phyloP scores from a whole-genome alignment of 1,140 invertebrate species.

The Drosophila nigromelanica region DNA sequence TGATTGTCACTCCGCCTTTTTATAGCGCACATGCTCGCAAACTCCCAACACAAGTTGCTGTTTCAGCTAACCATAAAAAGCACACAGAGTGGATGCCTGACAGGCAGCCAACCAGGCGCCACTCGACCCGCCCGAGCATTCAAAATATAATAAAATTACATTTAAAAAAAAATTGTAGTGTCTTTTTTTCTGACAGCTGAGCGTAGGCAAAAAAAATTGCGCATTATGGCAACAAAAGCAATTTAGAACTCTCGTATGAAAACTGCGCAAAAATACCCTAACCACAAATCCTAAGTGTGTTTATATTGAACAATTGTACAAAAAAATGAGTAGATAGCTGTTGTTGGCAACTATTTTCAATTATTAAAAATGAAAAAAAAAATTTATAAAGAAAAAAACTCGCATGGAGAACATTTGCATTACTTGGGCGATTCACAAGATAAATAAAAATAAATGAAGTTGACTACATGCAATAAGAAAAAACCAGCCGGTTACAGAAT shows the following conservation, averaged over 20 bases:
- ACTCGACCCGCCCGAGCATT: conserved; percentile 6
- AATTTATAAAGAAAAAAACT: too few species aligned
- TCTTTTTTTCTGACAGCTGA: conserved; percentile 1
- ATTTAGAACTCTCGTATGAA: neutral
- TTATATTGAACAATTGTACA: neutral
- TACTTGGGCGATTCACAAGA: too few species aligned
- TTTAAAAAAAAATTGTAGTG: conserved; percentile 8
- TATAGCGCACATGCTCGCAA: conserved; percentile 12
- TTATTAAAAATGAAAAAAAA: too few species aligned
- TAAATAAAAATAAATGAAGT: too few species aligned
- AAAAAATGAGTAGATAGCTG: too few species aligned
- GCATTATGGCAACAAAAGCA: conserved; percentile 18
- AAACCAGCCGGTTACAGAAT: too few species aligned
- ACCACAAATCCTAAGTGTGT: neutral
- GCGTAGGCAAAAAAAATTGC: conserved; percentile 18
- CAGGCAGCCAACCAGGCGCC: conserved; percentile 32
- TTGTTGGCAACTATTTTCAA: too few species aligned
- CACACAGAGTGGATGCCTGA: neutral
- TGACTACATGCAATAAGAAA: too few species aligned
- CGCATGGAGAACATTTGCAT: too few species aligned
- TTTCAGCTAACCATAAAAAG: conserved; percentile 20
- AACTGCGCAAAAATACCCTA: neutral
- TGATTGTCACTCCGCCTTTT: conserved; percentile 27
- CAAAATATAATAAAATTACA: conserved; percentile 37
- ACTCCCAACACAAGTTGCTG: conserved; percentile 7